phyloP scores from a whole-genome alignment of 2,888 invertebrate species.

The Cephalotes varians region DNA sequence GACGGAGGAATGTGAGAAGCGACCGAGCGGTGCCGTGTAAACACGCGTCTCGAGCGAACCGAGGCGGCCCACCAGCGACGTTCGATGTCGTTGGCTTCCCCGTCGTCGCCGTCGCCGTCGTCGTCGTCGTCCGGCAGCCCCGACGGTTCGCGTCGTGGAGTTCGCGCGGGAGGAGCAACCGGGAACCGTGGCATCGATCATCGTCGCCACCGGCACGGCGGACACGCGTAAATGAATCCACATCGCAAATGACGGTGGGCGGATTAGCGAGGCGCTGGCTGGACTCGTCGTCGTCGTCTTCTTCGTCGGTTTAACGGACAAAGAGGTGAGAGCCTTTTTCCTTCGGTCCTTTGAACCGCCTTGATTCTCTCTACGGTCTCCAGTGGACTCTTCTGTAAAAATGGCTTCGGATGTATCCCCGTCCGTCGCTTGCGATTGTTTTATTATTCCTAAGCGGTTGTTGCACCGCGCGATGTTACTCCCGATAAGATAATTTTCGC shows the following conservation, averaged over 20 bases:
- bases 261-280: constrained; percentile 68
- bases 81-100: constrained; percentile 33
- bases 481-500: constrained; percentile 36
- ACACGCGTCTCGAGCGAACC: constrained; percentile 66
- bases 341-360: background rate
- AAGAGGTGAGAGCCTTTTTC: constrained; percentile 60
- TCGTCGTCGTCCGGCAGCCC: background rate
- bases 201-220: constrained; percentile 29
- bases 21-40: constrained; percentile 68
- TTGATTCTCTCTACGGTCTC: constrained; percentile 39
- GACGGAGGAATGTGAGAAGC: constrained; percentile 48
- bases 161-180: background rate
- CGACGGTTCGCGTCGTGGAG: constrained; percentile 7
- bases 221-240: constrained; percentile 64
- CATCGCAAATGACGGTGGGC: constrained; percentile 72
- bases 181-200: constrained; percentile 54
- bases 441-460: constrained; percentile 30
- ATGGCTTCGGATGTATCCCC: constrained; percentile 63
- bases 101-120: constrained; percentile 34
- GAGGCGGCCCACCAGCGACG: constrained; percentile 66
- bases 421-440: background rate
- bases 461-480: constrained; percentile 24
- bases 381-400: constrained; percentile 72
- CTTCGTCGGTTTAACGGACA: constrained; percentile 66
- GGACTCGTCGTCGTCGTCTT: constrained; percentile 52